Evolutionary conservation across 2,888 invertebrate species (phyloP).

Genomic region (Ligdia adustata): DNA sequence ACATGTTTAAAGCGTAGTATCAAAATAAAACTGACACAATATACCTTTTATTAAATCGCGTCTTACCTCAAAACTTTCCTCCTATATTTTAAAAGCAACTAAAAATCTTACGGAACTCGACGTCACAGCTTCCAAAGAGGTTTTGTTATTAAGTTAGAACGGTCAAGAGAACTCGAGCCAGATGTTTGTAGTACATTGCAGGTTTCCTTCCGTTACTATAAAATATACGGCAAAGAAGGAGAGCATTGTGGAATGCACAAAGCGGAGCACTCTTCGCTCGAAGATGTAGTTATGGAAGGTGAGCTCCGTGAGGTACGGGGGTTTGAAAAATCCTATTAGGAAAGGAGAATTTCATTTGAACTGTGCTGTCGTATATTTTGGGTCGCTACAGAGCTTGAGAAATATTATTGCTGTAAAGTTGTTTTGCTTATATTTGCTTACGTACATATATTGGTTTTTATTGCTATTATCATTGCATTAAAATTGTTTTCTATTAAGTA

Average conservation of each 20-base stretch:
- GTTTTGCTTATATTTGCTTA: no score
- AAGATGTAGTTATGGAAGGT: slow-evolving; percentile 65
- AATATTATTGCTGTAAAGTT: no score
- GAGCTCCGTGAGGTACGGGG: slow-evolving; percentile 56
- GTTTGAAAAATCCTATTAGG: slow-evolving; percentile 55
- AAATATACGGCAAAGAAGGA: slow-evolving; percentile 45
- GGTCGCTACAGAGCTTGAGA: neutral
- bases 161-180: slow-evolving; percentile 57
- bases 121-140: slow-evolving; percentile 66
- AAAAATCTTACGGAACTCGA: slow-evolving; percentile 50
- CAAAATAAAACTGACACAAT: no score
- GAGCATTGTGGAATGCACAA: slow-evolving; percentile 61
- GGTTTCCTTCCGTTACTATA: slow-evolving; percentile 44
- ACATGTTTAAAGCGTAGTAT: no score
- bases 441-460: no score
- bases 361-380: neutral
- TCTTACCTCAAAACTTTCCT: neutral
- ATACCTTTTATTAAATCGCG: no score
- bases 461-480: no score
- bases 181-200: slow-evolving; percentile 66
- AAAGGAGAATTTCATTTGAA: slow-evolving; percentile 2
- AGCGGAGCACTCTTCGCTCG: slow-evolving; percentile 51
- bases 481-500: no score
- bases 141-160: slow-evolving; percentile 80
- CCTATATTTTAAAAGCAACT: slow-evolving; percentile 19